Base-by-base conservation (phyloP, 1,140 invertebrate genomes). In the Papilio aristodemus region DNA sequence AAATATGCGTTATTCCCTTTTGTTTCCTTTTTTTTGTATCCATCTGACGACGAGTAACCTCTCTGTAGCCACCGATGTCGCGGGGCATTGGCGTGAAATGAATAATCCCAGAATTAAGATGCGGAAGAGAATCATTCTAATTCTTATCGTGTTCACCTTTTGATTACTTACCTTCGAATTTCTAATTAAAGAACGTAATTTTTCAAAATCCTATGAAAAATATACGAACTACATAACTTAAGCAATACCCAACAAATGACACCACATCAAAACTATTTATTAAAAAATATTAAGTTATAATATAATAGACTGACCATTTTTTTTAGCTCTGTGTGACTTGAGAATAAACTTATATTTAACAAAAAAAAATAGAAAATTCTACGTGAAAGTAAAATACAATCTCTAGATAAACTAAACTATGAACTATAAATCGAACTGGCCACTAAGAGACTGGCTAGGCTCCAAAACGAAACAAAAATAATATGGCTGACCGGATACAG, bases 41-140 rank as follows among this genome's bases (percentile, higher is more conserved):
- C 77, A 77, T 81, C 75, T 78, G 76, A 76, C 81, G 87, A 85
- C 87, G 83, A 88, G 82, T 89, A 88, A 87, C 81, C 82, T 86
- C 83, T 81, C 85, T 84, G 83, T 85, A 86, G 84, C 81, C 81
- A 85, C 84, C 82, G 80, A 73, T 76, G 78, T 80, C 78, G 79
- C 80, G 84, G 85, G 19, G 19, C 46, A 19, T 50, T 50, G 46
- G 46, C 22, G 46, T 50, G 46, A 50, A 50, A 50, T 22, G 5
- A 22, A 22, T 8, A 22, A 50, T 19, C 46, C 19, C 3, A 14
- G 17, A 46, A 46, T 46, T 9, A 19, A 19, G 19, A 46, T 46
- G 13, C 13, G 4, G 39, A 10, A 17, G 2, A 19, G 14, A 46
- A 46, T 8, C 17, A 19, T 19, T 19, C 19, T 46, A 19, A 8